Evolutionary conservation across 2,888 invertebrate genomes (phyloP), one percentile per base, ranked within the genome.

Genomic region (Pyrrhosoma nymphula): DNA sequence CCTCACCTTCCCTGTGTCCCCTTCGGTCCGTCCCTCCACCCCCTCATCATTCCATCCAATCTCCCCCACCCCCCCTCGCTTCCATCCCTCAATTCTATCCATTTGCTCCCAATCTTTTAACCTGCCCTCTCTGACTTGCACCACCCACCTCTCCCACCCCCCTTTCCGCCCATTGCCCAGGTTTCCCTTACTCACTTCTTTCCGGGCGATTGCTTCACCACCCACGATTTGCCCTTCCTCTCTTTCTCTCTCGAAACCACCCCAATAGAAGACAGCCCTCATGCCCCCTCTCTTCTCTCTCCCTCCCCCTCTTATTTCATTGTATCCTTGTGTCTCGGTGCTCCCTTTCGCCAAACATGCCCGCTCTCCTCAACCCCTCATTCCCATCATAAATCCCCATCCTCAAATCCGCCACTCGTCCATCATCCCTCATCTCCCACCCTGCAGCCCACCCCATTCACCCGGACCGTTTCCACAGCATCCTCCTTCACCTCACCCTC

Each of bases 301-400:
- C 35, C n/a, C 90, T 26, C 90, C n/a, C n/a, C 3, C 56, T 56
- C 56, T n/a, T 47, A 23, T 88, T 35, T 39, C 88, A 39, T 69
- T 69, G 69, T 69, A 82, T 35, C 82, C 82, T 35, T 82, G 14
- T 82, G 26, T 55, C 75, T 93, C 69, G 35, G 69, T 75, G 30
- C 35, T 35, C 16, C 82, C 93, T 63, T 20, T 63, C 69, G 26
- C 39, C 20, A 55, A 60, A 63, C 63, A 69, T 93, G 63, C 69
- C 18, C 55, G 16, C 69, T 47, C 47, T 55, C 69, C 75, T 47
- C 69, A 75, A 55, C 69, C 56, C 93, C 75, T 69, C 23, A 30
- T 39, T 23, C 91, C 35, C 93, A 69, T 93, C 93, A 93, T 95
- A 63, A 88, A 95, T 60, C 88, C 95, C 95, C 69, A 35, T 56